Evolutionary conservation across 2,888 invertebrate genomes (phyloP).

Genomic region (Sphaeridia pumilis): DNA sequence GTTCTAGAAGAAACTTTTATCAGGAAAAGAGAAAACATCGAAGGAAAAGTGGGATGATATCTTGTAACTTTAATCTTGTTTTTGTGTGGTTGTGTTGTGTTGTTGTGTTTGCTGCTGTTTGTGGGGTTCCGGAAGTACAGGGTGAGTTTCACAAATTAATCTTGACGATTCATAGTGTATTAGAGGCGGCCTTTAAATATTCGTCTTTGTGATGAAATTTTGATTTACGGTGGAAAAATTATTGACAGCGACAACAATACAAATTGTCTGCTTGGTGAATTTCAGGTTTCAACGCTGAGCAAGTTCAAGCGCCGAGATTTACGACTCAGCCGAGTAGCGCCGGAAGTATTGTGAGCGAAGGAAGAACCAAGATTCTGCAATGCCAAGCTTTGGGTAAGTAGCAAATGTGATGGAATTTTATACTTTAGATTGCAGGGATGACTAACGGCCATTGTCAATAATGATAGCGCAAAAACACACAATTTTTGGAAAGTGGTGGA

Average conservation of each 20-base stretch:
- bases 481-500: too few relatives aligned
- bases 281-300: conserved; percentile 23
- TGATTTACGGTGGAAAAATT: background rate
- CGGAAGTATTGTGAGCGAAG: conserved; percentile 74
- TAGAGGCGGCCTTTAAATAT: background rate
- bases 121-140: background rate
- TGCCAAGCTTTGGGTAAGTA: conserved; percentile 77
- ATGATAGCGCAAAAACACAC: too few relatives aligned
- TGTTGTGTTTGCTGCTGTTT: too few relatives aligned
- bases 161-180: background rate
- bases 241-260: too few relatives aligned
- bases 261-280: too few relatives aligned
- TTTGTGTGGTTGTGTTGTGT: background rate
- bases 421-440: too few relatives aligned
- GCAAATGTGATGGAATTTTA: too few relatives aligned
- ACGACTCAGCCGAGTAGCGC: conserved; percentile 74
- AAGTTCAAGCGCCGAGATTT: conserved; percentile 70
- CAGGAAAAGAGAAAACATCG: conserved; percentile 1
- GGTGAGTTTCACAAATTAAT: background rate
- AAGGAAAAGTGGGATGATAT: background rate
- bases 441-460: too few relatives aligned
- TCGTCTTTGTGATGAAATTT: background rate
- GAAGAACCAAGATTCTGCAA: conserved; percentile 79
- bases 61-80: background rate
- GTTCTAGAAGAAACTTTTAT: background rate